phyloP scores from a whole-genome alignment of 2,888 invertebrate species.

The Clunio marinus region DNA sequence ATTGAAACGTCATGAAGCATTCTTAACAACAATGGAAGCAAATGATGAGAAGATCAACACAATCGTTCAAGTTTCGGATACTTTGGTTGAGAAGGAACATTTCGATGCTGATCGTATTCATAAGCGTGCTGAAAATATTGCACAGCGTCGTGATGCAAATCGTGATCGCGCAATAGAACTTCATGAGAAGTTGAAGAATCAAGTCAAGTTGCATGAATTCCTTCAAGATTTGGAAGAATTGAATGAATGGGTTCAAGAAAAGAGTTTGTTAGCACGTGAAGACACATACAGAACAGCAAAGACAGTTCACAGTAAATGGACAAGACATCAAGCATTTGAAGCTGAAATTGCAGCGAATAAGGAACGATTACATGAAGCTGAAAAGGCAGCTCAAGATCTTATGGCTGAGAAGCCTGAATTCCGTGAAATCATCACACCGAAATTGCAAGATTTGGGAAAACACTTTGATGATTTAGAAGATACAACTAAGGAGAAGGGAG shows the following conservation, averaged over 20 bases:
- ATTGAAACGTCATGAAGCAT: slow-evolving; percentile 96
- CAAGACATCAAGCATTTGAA: slow-evolving; percentile 98
- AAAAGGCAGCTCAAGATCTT: slow-evolving; percentile 85
- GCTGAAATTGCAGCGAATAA: slow-evolving; percentile 98
- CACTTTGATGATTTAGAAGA: slow-evolving; percentile 91
- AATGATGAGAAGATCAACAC: slow-evolving; percentile 99
- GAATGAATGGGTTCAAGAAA: slow-evolving; percentile 98
- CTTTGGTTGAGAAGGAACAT: slow-evolving; percentile 87
- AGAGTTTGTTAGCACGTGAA: slow-evolving; percentile 97
- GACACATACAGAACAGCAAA: slow-evolving; percentile 98
- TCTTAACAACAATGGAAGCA: slow-evolving; percentile 99
- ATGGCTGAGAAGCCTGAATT: slow-evolving; percentile 95
- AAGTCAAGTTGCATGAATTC: slow-evolving; percentile 94
- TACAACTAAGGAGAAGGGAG: slow-evolving; percentile 91
- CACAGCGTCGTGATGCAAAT: slow-evolving; percentile 83
- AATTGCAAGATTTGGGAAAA: slow-evolving; percentile 79
- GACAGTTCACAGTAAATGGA: slow-evolving; percentile 99
- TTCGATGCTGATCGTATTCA: slow-evolving; percentile 95
- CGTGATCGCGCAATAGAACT: slow-evolving; percentile 85
- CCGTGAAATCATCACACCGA: slow-evolving; percentile 83
- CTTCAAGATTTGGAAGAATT: slow-evolving; percentile 91
- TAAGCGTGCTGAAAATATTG: slow-evolving; percentile 92
- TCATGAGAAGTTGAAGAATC: slow-evolving; percentile 90
- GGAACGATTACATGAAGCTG: slow-evolving; percentile 78
- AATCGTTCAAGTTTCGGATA: slow-evolving; percentile 89